A percentile compares a stretch with the other conserved stretches of the same genome.
Conservation (phyloP, 2,797 vertebrate species). For the Bradypus variegatus region DNA sequence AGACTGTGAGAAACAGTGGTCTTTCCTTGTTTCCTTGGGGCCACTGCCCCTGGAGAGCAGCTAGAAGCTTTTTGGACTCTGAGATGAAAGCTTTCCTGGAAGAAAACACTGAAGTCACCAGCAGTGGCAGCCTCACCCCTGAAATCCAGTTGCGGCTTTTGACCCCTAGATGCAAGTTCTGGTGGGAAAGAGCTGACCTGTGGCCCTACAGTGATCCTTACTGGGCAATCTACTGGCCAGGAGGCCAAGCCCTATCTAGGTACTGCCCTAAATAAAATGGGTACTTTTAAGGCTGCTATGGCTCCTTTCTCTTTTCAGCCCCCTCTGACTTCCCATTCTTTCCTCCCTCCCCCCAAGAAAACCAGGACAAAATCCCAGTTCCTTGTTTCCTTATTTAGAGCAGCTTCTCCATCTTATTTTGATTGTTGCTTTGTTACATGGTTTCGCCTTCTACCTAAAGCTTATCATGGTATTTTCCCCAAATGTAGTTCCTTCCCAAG, state of each 20-base stretch:
- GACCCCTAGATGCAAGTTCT: constrained; percentile 87
- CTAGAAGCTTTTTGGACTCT: constrained; percentile 33
- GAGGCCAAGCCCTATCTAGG: constrained; percentile 91
- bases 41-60: constrained; percentile 41
- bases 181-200: constrained; percentile 83
- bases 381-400: neutral
- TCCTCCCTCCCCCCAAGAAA: neutral
- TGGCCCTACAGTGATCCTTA: constrained; percentile 92
- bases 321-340: neutral
- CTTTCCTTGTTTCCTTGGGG: constrained; percentile 33
- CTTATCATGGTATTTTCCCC: neutral
- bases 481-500: neutral
- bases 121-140: constrained; percentile 81
- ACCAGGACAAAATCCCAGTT: neutral
- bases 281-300: neutral
- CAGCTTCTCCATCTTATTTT: neutral
- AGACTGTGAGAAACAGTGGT: constrained; percentile 25
- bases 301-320: neutral
- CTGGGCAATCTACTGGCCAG: constrained; percentile 98
- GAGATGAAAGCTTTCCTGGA: constrained; percentile 77
- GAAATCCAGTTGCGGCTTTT: constrained; percentile 87
- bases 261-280: constrained; percentile 43
- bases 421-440: neutral
- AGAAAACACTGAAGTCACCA: constrained; percentile 85
- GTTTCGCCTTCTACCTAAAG: neutral